Base-by-base conservation (phyloP, 1,140 invertebrate species). In the Lepidurus apus region DNA sequence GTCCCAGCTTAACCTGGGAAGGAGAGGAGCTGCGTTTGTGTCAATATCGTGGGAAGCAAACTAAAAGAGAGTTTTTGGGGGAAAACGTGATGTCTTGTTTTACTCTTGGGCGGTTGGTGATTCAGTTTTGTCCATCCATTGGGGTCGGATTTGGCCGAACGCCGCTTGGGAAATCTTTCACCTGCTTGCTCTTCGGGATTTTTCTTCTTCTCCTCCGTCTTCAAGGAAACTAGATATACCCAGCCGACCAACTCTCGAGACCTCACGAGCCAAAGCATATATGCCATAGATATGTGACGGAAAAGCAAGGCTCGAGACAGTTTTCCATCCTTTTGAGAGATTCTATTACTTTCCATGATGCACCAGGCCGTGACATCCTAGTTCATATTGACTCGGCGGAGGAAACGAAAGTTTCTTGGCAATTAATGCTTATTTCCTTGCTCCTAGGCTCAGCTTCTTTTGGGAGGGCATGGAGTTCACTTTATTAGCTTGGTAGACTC, bases 181-280 rank as follows among this genome's bases (percentile, higher is more conserved):
- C 74, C 74, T 75, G 74, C 74, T 75, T 75, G 74, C 74, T n/a
- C 10, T 77, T 77, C 10, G 75, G 17, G 11, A 75, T 34, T 24
- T 75, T 42, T 24, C 24, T 75, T 34, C 34, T 34, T 34, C 3
- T 34, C 7, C 7, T 65, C 21, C 17, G 17, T 65, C 53, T 65
- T 65, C 53, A 65, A 65, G 21, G 17, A 65, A 21, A 13, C 17
- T 65, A 4, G 21, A 65, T 17, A 65, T 65, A 65, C 53, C 21
- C 53, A n/a, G 53, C 21, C 7, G 21, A 65, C 53, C 53, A 65
- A 65, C 53, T 65, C 17, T 0, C 7, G 21, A 65, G 21, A 65
- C 53, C 9, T 7, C 53, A 4, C 6, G 21, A 65, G 53, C 53
- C 1, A 21, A 21, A 13, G 21, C 6, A 17, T n/a, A 21, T 65